A percentile compares a stretch with the other conserved stretches of the same genome.
These are phyloP conservation scores for Chrysolina haemoptera DNA, from an alignment of 2,888 invertebrate genomes.

Conservation along the genomic window DNA sequence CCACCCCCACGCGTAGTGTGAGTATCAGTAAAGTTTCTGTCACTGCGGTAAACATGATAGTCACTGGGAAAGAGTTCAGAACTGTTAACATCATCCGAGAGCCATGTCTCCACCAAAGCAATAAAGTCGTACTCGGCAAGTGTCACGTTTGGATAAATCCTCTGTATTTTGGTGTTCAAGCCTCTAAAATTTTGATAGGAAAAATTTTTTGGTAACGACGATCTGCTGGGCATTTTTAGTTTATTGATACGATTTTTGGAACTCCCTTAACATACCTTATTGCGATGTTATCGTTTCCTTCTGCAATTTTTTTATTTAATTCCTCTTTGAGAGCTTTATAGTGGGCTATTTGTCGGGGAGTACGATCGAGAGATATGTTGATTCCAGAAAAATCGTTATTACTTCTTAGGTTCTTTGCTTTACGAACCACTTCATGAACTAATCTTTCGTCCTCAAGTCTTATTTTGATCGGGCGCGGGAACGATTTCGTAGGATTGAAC, in stretches of 20 bases:
- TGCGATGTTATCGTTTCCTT: background rate
- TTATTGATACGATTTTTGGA: background rate
- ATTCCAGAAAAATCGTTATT: background rate
- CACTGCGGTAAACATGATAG: constrained; percentile 3
- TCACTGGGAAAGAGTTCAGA: constrained; percentile 15
- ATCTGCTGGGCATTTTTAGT: too few relatives aligned
- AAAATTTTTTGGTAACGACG: background rate
- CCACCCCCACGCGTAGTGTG: background rate
- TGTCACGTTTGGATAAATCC: background rate
- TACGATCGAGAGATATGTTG: background rate
- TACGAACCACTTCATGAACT: too few relatives aligned
- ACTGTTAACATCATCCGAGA: background rate
- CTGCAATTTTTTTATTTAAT: background rate
- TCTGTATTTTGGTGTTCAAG: background rate
- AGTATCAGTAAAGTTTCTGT: constrained; percentile 2
- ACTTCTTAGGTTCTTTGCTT: too few relatives aligned
- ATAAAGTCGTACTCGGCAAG: constrained; percentile 10
- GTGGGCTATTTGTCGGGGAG: background rate
- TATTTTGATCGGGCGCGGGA: background rate
- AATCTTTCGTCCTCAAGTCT: too few relatives aligned
- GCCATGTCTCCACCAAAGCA: background rate
- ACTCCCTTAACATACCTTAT: background rate
- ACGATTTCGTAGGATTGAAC: background rate
- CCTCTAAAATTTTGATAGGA: background rate
- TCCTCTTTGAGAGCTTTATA: background rate